phyloP scores from a whole-genome alignment of 1,140 invertebrate genomes.

The Bombyx mandarina region DNA sequence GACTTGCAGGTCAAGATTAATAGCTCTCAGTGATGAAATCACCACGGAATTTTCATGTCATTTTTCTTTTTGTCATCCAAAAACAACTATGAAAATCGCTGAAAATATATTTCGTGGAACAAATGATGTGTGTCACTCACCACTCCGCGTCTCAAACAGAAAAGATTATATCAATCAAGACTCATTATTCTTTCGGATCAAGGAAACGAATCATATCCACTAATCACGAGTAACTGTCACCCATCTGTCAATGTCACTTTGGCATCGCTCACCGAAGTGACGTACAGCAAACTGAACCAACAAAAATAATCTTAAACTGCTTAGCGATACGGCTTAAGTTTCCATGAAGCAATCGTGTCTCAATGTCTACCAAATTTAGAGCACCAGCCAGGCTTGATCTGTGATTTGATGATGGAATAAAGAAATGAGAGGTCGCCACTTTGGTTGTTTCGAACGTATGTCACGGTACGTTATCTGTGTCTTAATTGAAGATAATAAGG shows the following conservation, averaged over 20 bases:
- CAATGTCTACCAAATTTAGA: background rate
- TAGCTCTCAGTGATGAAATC: too few relatives aligned
- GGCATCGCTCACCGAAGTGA: constrained; percentile 41
- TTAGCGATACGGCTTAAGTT: background rate
- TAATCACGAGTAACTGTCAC: constrained; percentile 54
- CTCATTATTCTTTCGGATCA: constrained; percentile 49
- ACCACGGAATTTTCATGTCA: too few relatives aligned
- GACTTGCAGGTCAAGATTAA: too few relatives aligned
- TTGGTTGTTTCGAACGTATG: constrained; percentile 44
- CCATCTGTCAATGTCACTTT: constrained; percentile 49
- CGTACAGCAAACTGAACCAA: background rate
- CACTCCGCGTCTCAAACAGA: constrained; percentile 21
- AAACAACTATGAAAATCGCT: too few relatives aligned
- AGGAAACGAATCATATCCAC: constrained; percentile 39
- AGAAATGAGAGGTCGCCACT: constrained; percentile 3
- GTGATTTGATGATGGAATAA: background rate
- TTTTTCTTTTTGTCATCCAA: too few relatives aligned
- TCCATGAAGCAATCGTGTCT: background rate
- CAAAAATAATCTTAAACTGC: background rate
- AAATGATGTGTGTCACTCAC: too few relatives aligned
- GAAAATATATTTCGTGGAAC: too few relatives aligned
- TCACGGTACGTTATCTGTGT: constrained; percentile 57
- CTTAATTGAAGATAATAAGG: constrained; percentile 69
- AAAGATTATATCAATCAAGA: constrained; percentile 31
- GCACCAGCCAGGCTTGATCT: background rate